A percentile compares a stretch with the other conserved stretches of the same genome.
Evolutionary conservation across 2,113 vertebrate species (phyloP).

Genomic region (Coreoperca whiteheadi): DNA sequence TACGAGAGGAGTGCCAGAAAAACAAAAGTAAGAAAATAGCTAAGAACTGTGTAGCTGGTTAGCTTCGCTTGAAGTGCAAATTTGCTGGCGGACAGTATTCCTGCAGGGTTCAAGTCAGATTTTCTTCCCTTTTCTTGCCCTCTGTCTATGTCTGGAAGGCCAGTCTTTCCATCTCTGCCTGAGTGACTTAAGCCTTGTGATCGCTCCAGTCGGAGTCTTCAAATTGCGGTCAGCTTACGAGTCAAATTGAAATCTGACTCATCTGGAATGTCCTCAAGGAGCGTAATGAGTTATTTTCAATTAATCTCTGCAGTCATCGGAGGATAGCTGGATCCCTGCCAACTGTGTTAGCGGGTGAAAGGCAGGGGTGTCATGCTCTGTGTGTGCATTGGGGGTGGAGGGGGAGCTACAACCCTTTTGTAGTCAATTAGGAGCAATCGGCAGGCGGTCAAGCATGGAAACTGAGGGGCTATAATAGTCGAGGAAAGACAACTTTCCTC

Average conservation of each 20-base stretch:
- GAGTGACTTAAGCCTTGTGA: conserved; percentile 10
- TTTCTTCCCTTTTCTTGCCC: background rate
- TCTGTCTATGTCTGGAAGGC: background rate
- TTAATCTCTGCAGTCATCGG: conserved; percentile 53
- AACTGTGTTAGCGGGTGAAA: conserved; percentile 64
- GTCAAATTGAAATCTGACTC: conserved; percentile 45
- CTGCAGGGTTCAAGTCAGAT: background rate
- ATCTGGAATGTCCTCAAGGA: conserved; percentile 42
- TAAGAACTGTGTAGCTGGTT: background rate
- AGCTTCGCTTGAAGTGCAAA: background rate
- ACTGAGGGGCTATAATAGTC: background rate
- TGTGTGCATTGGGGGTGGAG: background rate
- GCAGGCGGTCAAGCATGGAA: conserved; percentile 50
- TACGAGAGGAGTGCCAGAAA: background rate
- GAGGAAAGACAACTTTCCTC: conserved; percentile 20
- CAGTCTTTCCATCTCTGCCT: background rate
- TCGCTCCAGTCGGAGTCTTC: conserved; percentile 8
- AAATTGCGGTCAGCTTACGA: conserved; percentile 27
- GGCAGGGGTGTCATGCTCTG: conserved; percentile 16
- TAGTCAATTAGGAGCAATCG: conserved; percentile 55
- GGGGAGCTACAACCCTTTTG: conserved; percentile 43
- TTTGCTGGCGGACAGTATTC: background rate
- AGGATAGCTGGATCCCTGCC: conserved; percentile 65
- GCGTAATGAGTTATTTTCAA: conserved; percentile 63
- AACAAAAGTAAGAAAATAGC: background rate